A percentile compares a stretch with the other conserved stretches of the same genome.
Conservation (phyloP, 2,888 invertebrate species). For the Lasioglossum malachurum region DNA sequence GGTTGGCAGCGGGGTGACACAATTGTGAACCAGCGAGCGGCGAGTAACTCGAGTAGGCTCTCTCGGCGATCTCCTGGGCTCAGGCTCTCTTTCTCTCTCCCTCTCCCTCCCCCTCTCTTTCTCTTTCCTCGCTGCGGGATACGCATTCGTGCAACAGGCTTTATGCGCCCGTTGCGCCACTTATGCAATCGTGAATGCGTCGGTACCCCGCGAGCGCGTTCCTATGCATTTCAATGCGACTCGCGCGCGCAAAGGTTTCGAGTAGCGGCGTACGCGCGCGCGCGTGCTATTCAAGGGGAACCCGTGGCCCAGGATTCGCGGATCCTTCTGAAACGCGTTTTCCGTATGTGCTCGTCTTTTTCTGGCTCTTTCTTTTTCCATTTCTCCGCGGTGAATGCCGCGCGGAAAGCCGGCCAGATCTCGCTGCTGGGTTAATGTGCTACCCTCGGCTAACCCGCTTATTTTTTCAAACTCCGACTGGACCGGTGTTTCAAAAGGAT, state of each 20-base stretch:
- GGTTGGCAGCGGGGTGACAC: slow-evolving; percentile 61
- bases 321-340: slow-evolving; percentile 3
- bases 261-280: slow-evolving; percentile 51
- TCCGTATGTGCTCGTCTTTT: background rate
- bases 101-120: background rate
- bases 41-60: slow-evolving; percentile 78
- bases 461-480: background rate
- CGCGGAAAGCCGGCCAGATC: background rate
- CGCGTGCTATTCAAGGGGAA: slow-evolving; percentile 62
- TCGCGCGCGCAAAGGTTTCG: slow-evolving; percentile 50
- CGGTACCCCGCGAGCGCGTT: slow-evolving; percentile 64
- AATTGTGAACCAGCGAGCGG: slow-evolving; percentile 75
- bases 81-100: slow-evolving; percentile 11
- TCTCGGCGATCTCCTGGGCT: slow-evolving; percentile 59
- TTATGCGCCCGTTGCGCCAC: slow-evolving; percentile 77
- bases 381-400: background rate
- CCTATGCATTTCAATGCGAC: slow-evolving; percentile 78
- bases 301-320: slow-evolving; percentile 35
- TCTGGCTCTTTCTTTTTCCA: background rate
- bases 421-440: background rate
- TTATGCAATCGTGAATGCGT: slow-evolving; percentile 80
- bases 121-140: slow-evolving; percentile 69
- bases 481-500: background rate
- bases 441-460: background rate
- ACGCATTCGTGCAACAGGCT: slow-evolving; percentile 82